A percentile compares a stretch with the other conserved stretches of the same genome.
Evolutionary conservation across 2,113 vertebrate genomes (phyloP).

Genomic region (Nothocercus julius): DNA sequence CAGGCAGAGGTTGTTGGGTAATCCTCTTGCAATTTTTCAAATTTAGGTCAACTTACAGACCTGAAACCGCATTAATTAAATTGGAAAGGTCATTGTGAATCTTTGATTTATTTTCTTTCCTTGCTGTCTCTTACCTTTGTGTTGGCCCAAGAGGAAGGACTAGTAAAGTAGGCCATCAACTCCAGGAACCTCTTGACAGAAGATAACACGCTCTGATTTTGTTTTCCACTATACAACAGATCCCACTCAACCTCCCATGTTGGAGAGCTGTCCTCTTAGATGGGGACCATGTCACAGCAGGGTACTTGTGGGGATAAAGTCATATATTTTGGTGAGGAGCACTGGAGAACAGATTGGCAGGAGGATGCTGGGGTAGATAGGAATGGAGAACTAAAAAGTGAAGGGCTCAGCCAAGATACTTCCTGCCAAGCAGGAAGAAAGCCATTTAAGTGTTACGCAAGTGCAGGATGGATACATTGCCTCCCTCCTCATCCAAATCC

Average conservation of each 20-base stretch:
- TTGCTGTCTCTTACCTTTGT: not conserved
- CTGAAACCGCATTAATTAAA: not conserved
- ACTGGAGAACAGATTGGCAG: not conserved
- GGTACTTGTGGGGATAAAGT: not conserved
- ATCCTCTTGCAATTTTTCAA: not conserved
- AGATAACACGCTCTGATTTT: not conserved
- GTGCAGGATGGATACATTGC: not conserved
- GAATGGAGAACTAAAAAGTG: not conserved
- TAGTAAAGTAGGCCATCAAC: not conserved
- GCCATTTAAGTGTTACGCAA: not conserved
- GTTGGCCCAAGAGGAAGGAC: too few species aligned
- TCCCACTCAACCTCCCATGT: not conserved
- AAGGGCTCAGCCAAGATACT: not conserved
- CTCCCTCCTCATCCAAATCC: not conserved
- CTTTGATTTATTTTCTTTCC: not conserved
- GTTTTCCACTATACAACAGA: not conserved
- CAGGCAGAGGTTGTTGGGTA: rapidly evolving
- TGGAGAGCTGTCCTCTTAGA: not conserved
- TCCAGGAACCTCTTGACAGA: not conserved
- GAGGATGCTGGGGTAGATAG: not conserved
- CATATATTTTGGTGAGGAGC: not conserved
- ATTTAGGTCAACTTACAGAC: not conserved
- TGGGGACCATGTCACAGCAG: not conserved
- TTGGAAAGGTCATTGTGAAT: not conserved
- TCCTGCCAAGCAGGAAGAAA: not conserved